Evolutionary conservation across 2,797 vertebrate species (phyloP).

Genomic region (Siniperca scherzeri): DNA sequence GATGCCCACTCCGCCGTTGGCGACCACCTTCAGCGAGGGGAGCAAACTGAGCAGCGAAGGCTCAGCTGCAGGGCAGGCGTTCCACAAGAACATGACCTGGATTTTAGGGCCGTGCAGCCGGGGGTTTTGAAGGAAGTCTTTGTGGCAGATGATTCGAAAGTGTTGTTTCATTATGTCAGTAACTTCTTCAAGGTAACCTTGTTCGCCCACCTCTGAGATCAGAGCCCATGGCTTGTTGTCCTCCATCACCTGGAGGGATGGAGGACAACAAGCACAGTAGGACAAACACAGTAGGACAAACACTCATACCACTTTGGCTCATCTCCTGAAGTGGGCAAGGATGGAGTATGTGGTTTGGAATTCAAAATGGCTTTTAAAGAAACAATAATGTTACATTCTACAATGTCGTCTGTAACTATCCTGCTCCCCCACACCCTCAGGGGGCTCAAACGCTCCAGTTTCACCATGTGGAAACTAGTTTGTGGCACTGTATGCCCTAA

Average conservation of each 20-base stretch:
- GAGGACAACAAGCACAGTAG: neutral
- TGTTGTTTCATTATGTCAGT: conserved; percentile 74
- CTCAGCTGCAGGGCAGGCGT: neutral
- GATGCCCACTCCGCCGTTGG: conserved; percentile 58
- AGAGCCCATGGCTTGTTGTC: conserved; percentile 79
- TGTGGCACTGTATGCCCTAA: neutral
- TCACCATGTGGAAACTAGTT: neutral
- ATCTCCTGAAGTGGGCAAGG: too few species aligned
- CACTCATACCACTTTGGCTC: neutral
- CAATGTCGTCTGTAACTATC: too few species aligned
- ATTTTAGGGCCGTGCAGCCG: conserved; percentile 81
- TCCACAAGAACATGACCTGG: conserved; percentile 58
- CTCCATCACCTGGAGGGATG: conserved; percentile 75
- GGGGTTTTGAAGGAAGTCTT: conserved; percentile 84
- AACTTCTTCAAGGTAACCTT: conserved; percentile 69
- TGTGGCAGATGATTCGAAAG: conserved; percentile 81
- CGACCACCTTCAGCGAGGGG: conserved; percentile 55
- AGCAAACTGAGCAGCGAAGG: conserved; percentile 30
- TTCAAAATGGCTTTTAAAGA: neutral
- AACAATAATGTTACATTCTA: neutral
- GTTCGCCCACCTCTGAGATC: conserved; percentile 62
- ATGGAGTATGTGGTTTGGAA: neutral
- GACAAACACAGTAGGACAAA: neutral
- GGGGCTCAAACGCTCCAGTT: neutral
- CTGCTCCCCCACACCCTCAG: neutral